Base-by-base conservation (phyloP, 1,140 invertebrate genomes). In the Anastrepha obliqua region DNA sequence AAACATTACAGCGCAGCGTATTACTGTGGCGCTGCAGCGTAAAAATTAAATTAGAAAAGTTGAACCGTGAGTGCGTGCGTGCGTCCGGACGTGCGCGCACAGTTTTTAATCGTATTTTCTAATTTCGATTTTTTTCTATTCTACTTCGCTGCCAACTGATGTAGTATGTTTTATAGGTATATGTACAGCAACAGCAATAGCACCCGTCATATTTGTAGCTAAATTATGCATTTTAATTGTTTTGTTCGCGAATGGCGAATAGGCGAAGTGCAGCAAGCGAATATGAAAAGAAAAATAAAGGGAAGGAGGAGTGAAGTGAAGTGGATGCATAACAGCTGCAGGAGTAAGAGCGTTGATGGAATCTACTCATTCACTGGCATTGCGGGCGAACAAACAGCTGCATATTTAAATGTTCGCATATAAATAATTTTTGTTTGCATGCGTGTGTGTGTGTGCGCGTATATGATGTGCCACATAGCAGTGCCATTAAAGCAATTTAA, bases 201-300 rank as follows among this genome's bases (percentile, higher is more conserved):
- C 60, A 4, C 15, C 60, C 9, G 13, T 20, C 51, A 20, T 6
- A 58, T 55, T 51, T 15, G 7, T 17, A 81, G 74, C 74, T 55
- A 81, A 81, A 81, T 81, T 51, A 81, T 81, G 47, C 44, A 29
- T 81, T 55, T 81, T 55, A 81, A 55, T 81, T 81, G 51, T 29
- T 58, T 81, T 47, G 67, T 29, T 5, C 2, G 51, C 60, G 29
- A 62, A 62, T n/a, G 60, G 60, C 60, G 11, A 55, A 11, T 55
- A 55, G 51, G 51, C 11, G 1, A 0, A 29, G 1, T 29, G 29
- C 29, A 29, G 29, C 29, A 62, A 9, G n/a, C n/a, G 60, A 9
- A 13, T 4, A 62, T 62, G 60, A 15, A 62, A 62, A 62, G n/a
- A 29, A 29, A 29, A 29, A 29, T 29, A 29, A 29, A 29, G 29